Evolutionary conservation across 2,888 invertebrate genomes (phyloP), one percentile per base, ranked within the genome.

Genomic region (Eumacrocentrus americanus): DNA sequence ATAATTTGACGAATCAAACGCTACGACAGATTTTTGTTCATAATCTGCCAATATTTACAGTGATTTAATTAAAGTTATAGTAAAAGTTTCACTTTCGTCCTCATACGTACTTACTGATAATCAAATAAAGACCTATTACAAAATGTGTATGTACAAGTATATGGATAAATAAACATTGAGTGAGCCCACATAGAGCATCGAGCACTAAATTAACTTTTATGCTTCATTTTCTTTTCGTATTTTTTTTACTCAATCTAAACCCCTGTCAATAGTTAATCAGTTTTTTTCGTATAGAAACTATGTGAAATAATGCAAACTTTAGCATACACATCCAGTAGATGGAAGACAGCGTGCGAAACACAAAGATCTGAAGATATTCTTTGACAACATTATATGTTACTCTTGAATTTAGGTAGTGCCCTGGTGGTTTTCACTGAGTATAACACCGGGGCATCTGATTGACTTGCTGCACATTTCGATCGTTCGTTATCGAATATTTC

Each of bases 131-230:
- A 62, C 55, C 58, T 60, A 61, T 64, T 53, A 61, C n/a, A 55
- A 62, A 58, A 57, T 56, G 51, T 56, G 29, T 69, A 69, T 67
- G 25, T 68, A 70, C 70, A 70, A 57, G 65, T 61, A 65, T 48
- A 60, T 56, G 59, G 62, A 67, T 64, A 66, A 67, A 64, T 66
- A 63, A 65, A 67, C 55, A 64, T 46, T 59, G 47, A 59, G 53
- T 52, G 38, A 59, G 37, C 9, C 23, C 2, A 12, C 3, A 34
- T 46, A 11, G 11, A 18, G 35, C 23, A 12, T 25, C 3, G 12
- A 37, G 34, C 6, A 14, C n/a, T 34, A 34, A 18, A 16, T 34
- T 16, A 12, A 29, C 25, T 54, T 16, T 7, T 25, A 20, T 23
- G 9, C 35, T 23, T 53, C 14, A 40, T 20, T 54, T 22, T 18